Conservation (phyloP, 2,797 vertebrate species). For the Leucoraja ocellata region DNA sequence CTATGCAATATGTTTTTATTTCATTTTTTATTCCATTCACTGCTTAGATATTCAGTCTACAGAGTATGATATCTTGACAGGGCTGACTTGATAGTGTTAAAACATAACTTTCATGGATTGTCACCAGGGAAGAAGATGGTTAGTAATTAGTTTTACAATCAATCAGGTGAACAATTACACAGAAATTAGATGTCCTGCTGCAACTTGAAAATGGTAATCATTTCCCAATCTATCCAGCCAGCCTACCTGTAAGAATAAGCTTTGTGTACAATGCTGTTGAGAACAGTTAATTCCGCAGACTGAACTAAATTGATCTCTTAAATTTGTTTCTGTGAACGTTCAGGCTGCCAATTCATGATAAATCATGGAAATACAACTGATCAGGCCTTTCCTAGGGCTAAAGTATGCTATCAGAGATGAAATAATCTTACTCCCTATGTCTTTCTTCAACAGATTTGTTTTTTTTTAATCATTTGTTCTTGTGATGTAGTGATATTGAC, state of each 20-base stretch:
- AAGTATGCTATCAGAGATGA: neutral
- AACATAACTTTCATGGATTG: too few relatives aligned
- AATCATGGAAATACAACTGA: neutral
- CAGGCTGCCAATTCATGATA: neutral
- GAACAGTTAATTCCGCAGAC: neutral
- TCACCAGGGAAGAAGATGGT: too few relatives aligned
- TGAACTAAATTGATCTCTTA: constrained; percentile 3
- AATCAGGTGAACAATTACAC: neutral
- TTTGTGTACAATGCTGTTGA: neutral
- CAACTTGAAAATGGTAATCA: neutral
- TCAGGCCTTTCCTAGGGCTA: neutral
- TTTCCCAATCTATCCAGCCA: neutral
- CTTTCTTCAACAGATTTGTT: neutral
- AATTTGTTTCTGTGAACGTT: neutral
- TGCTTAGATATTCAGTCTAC: too few relatives aligned
- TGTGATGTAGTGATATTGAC: too few relatives aligned
- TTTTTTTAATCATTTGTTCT: neutral
- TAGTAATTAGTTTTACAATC: constrained; percentile 2
- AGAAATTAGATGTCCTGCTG: neutral
- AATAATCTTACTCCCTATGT: neutral
- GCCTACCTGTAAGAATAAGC: neutral
- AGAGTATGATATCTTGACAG: too few relatives aligned
- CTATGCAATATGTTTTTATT: too few relatives aligned
- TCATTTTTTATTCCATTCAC: too few relatives aligned
- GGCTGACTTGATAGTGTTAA: too few relatives aligned